Evolutionary conservation across 2,888 invertebrate genomes (phyloP).

Genomic region (Doris montereyensis): DNA sequence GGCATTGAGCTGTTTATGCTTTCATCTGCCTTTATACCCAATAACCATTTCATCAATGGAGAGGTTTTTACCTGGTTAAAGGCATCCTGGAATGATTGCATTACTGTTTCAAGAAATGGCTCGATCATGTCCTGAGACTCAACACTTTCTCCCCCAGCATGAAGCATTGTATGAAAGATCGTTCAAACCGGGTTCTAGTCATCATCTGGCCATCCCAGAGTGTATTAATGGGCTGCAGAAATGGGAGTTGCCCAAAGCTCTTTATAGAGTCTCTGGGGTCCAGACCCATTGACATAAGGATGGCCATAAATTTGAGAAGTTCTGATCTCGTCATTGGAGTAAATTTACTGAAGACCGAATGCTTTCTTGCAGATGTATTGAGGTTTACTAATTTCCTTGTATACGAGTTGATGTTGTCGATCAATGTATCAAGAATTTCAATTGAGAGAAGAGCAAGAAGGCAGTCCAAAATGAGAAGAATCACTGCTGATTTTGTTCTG

Average conservation of each 20-base stretch:
- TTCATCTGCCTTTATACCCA: too few species aligned
- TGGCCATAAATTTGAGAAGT: neutral
- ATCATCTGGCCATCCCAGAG: neutral
- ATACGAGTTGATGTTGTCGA: too few species aligned
- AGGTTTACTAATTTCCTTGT: too few species aligned
- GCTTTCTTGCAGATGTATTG: too few species aligned
- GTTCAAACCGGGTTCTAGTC: neutral
- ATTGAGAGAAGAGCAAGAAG: too few species aligned
- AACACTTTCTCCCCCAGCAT: neutral
- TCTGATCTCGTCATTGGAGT: neutral
- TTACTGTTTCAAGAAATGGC: neutral
- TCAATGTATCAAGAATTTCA: too few species aligned
- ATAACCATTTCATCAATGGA: constrained; percentile 33
- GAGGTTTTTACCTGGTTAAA: neutral
- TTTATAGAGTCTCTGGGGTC: neutral
- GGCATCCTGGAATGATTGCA: neutral
- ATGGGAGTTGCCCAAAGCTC: neutral
- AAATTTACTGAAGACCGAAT: too few species aligned
- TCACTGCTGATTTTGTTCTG: too few species aligned
- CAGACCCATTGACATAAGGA: neutral
- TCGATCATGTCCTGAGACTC: constrained; percentile 4
- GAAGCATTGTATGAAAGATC: neutral
- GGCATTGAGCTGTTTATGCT: neutral
- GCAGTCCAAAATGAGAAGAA: too few species aligned
- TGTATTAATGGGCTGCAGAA: neutral